These are phyloP conservation scores for Cremastinae sp. DNA, from an alignment of 2,888 invertebrate species.

Conservation along the genomic window DNA sequence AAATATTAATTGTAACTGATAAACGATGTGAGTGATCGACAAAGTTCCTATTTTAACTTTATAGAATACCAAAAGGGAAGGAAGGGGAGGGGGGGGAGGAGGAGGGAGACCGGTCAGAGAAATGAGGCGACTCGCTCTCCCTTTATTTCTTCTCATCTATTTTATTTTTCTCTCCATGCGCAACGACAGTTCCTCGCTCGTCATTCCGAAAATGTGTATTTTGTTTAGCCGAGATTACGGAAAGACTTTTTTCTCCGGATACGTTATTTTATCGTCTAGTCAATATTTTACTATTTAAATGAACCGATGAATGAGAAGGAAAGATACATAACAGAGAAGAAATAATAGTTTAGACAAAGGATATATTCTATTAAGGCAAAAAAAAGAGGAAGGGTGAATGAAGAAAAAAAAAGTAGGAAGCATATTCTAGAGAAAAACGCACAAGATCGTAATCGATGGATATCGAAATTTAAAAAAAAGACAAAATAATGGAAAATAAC, in stretches of 20 bases:
- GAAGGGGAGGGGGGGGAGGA: constrained; percentile 66
- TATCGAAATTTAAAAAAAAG: constrained; percentile 49
- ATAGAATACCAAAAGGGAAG: constrained; percentile 6
- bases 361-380: constrained; percentile 58
- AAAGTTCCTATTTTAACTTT: constrained; percentile 79
- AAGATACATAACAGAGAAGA: constrained; percentile 50
- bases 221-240: constrained; percentile 44
- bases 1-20: constrained; percentile 71
- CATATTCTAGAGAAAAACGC: constrained; percentile 43
- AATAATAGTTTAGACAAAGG: constrained; percentile 56
- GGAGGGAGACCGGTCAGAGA: constrained; percentile 63
- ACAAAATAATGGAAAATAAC: constrained; percentile 66
- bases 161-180: constrained; percentile 49
- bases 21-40: constrained; percentile 74
- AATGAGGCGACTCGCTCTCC: constrained; percentile 49
- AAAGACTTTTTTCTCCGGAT: constrained; percentile 56
- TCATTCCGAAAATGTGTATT: constrained; percentile 36
- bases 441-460: constrained; percentile 41
- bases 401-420: constrained; percentile 12
- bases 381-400: constrained; percentile 49
- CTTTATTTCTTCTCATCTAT: constrained; percentile 54
- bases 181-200: constrained; percentile 51
- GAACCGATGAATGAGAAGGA: constrained; percentile 29
- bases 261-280: constrained; percentile 63
- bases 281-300: constrained; percentile 71